These are phyloP conservation scores for Xanthia togata DNA, from an alignment of 2,888 invertebrate genomes.

Conservation along the genomic window DNA sequence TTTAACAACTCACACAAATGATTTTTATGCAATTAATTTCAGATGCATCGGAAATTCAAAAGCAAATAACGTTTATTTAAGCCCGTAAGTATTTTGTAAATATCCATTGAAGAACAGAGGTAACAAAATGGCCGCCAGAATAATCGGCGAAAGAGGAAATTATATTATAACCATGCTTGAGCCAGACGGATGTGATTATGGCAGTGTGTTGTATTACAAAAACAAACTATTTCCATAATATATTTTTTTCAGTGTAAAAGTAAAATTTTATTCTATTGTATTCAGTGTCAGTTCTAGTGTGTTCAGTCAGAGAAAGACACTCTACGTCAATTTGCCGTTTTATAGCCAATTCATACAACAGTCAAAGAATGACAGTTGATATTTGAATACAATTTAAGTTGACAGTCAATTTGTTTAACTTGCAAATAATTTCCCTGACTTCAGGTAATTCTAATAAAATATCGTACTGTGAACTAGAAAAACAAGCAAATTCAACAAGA, in stretches of 20 bases:
- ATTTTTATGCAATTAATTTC: conserved; percentile 22
- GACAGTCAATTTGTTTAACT: neutral
- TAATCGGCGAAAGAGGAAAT: neutral
- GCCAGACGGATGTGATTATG: neutral
- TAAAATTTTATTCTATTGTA: neutral
- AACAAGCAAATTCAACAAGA: neutral
- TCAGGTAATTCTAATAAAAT: neutral
- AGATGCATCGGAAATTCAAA: neutral
- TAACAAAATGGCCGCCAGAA: neutral
- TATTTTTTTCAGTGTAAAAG: neutral
- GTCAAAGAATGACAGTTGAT: too few relatives aligned
- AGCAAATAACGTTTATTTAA: neutral
- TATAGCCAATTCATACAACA: too few relatives aligned
- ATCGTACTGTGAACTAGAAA: neutral
- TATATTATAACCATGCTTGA: neutral
- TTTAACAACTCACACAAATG: conserved; percentile 6
- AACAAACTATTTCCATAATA: neutral
- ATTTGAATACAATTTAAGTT: neutral
- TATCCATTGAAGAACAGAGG: neutral
- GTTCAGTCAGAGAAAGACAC: too few relatives aligned
- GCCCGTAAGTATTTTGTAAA: neutral
- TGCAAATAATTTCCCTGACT: neutral
- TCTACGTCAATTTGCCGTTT: too few relatives aligned
- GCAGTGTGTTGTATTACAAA: neutral
- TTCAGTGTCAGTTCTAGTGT: neutral